phyloP scores from a whole-genome alignment of 2,888 invertebrate genomes.

The Chaetoderma sp. region DNA sequence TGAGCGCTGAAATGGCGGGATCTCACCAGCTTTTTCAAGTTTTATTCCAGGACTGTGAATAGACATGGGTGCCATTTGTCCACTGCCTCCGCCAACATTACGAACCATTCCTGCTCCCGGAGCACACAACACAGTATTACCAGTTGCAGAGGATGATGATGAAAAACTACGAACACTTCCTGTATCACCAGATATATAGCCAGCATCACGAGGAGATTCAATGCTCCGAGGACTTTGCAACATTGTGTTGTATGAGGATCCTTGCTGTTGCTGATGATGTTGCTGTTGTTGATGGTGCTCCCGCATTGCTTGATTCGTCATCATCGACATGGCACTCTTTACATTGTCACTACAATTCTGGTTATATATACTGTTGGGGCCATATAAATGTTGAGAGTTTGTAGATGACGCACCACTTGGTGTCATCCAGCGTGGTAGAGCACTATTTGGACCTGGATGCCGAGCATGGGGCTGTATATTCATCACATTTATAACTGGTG shows the following conservation, averaged over 20 bases:
- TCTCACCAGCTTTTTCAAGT: background rate
- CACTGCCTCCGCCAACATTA: background rate
- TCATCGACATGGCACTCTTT: background rate
- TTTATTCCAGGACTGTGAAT: background rate
- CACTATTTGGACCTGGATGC: conserved; percentile 12
- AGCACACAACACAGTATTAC: background rate
- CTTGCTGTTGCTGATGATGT: background rate
- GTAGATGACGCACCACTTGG: too few species aligned
- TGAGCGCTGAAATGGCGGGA: too few species aligned
- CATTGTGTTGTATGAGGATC: background rate
- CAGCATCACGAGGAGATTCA: conserved; percentile 60
- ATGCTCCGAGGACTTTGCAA: conserved; percentile 30
- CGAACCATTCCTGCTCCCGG: background rate
- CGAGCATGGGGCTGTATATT: background rate
- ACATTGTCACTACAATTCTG: background rate
- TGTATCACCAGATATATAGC: conserved; percentile 61
- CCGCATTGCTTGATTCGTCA: background rate
- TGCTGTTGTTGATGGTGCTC: background rate
- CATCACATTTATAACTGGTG: too few species aligned
- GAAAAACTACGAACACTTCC: conserved; percentile 54
- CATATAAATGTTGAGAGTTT: too few species aligned
- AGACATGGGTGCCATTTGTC: background rate
- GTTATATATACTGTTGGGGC: too few species aligned
- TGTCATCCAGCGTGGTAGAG: too few species aligned
- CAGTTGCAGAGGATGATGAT: conserved; percentile 35